phyloP scores from a whole-genome alignment of 2,797 vertebrate species.

The Argyrosomus regius region DNA sequence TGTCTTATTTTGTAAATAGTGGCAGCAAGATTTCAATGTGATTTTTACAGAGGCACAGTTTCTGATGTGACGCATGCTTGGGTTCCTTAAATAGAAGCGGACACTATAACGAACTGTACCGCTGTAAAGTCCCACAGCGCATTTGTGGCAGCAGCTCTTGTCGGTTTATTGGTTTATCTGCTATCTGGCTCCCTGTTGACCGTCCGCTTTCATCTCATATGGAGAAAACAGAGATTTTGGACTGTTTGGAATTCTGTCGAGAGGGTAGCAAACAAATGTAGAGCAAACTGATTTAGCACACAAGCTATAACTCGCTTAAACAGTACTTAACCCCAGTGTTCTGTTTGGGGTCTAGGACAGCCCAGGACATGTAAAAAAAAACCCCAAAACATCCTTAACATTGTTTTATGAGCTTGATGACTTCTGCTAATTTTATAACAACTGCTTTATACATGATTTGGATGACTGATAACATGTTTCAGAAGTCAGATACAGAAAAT shows the following conservation, averaged over 20 bases:
- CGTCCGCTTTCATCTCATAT: conserved; percentile 18
- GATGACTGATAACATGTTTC: neutral
- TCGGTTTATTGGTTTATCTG: conserved; percentile 31
- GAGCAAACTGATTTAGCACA: conserved; percentile 6
- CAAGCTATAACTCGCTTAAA: neutral
- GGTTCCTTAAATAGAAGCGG: conserved; percentile 17
- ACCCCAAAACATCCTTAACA: neutral
- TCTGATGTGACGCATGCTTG: neutral
- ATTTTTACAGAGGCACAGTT: conserved; percentile 26
- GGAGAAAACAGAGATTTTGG: neutral
- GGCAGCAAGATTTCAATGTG: conserved; percentile 16
- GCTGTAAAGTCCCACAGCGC: conserved; percentile 12
- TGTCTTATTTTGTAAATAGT: conserved; percentile 29
- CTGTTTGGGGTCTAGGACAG: neutral
- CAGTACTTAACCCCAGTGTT: too few species aligned
- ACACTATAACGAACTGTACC: neutral
- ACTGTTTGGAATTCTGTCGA: neutral
- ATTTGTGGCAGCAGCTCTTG: conserved; percentile 13
- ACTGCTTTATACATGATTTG: neutral
- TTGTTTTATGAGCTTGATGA: neutral
- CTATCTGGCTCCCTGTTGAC: neutral
- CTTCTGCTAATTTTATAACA: neutral
- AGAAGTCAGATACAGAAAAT: neutral
- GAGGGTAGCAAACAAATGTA: neutral
- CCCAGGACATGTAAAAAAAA: neutral